phyloP scores from a whole-genome alignment of 2,797 vertebrate genomes.

The Tolypeutes matacus region DNA sequence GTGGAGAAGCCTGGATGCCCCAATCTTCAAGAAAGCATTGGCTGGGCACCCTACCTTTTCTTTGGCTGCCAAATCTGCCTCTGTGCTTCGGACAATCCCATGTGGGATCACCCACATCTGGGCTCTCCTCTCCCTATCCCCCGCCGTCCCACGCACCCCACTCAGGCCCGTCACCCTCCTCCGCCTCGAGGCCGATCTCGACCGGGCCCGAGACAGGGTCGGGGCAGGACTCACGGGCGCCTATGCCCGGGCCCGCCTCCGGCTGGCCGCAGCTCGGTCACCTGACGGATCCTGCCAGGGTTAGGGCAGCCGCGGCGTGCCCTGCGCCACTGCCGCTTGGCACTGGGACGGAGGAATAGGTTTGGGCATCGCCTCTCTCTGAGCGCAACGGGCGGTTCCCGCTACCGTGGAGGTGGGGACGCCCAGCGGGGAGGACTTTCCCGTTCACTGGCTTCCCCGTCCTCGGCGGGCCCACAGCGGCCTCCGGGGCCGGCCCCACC shows the following conservation, averaged over 20 bases:
- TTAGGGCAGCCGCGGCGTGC: not conserved
- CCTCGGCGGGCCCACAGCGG: fast-evolving
- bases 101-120: fast-evolving
- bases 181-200: not conserved
- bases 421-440: fast-evolving
- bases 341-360: not conserved
- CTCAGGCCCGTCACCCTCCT: too few species aligned
- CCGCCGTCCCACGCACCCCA: too few species aligned
- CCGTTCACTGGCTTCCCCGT: too few species aligned
- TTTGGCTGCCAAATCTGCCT: not conserved
- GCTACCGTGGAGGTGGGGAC: not conserved
- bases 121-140: not conserved
- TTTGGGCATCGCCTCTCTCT: not conserved
- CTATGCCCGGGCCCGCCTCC: not conserved
- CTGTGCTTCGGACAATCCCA: not conserved
- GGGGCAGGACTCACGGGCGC: not conserved
- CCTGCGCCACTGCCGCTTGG: fast-evolving
- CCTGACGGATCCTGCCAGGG: not conserved
- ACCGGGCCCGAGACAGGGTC: fast-evolving
- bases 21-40: not conserved
- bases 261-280: too few species aligned
- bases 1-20: not conserved
- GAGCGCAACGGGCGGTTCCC: fast-evolving
- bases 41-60: not conserved
- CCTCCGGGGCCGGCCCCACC: fast-evolving